Conservation (phyloP, 2,888 invertebrate species). For the Drosophila ezoana region DNA sequence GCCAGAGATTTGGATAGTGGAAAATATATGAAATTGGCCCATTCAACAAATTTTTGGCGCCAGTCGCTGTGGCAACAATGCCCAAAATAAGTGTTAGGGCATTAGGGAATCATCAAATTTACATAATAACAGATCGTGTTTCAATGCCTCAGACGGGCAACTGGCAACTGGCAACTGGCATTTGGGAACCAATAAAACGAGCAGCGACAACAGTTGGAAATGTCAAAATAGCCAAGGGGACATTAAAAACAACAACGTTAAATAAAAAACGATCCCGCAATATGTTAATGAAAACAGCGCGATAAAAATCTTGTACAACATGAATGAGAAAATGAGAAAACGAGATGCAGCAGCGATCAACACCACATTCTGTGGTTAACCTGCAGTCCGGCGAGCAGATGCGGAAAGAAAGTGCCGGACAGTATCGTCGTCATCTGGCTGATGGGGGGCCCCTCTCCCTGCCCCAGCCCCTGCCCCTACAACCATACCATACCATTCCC, state of each 20-base stretch:
- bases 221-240: conserved; percentile 54
- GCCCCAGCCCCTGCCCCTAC: not conserved
- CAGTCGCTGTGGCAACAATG: conserved; percentile 42
- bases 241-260: conserved; percentile 36
- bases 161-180: too few species aligned
- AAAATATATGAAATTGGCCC: conserved; percentile 8
- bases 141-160: conserved; percentile 30
- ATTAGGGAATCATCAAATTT: conserved; percentile 78
- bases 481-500: not conserved
- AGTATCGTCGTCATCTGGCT: conserved; percentile 57
- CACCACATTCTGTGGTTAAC: conserved; percentile 68
- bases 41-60: conserved; percentile 69
- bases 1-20: conserved; percentile 12
- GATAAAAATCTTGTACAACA: conserved; percentile 79
- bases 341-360: conserved; percentile 60
- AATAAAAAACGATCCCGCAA: conserved; percentile 52
- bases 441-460: conserved; percentile 34
- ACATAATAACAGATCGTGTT: conserved; percentile 80
- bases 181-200: conserved; percentile 26
- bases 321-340: conserved; percentile 82
- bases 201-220: conserved; percentile 69
- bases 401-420: conserved; percentile 59
- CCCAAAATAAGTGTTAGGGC: conserved; percentile 68
- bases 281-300: conserved; percentile 76
- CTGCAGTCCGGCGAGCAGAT: conserved; percentile 21